Conservation (phyloP, 2,888 invertebrate genomes). For the Pyralis farinalis region DNA sequence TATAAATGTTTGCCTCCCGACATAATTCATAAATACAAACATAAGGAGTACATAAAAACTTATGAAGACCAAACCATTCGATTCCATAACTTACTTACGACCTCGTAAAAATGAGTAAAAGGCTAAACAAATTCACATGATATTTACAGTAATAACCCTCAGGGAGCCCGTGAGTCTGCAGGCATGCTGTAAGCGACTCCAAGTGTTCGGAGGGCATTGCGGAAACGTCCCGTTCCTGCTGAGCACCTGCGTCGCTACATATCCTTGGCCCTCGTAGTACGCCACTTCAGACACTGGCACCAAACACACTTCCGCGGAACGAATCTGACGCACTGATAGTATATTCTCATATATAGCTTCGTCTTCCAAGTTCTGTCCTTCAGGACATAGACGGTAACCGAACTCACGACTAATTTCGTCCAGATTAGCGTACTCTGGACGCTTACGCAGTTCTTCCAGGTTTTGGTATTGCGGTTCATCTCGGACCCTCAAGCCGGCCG, state of each 20-base stretch:
- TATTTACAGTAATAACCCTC: constrained; percentile 66
- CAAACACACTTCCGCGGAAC: constrained; percentile 76
- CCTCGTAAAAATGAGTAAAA: too few species aligned
- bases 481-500: constrained; percentile 60
- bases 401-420: constrained; percentile 77
- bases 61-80: too few species aligned
- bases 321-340: constrained; percentile 71
- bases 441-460: constrained; percentile 67
- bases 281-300: constrained; percentile 77
- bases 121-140: constrained; percentile 9
- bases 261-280: constrained; percentile 73
- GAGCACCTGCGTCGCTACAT: constrained; percentile 72
- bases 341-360: constrained; percentile 78
- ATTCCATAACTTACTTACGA: too few species aligned
- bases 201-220: constrained; percentile 73
- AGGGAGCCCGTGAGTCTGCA: constrained; percentile 63
- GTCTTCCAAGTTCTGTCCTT: constrained; percentile 76
- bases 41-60: too few species aligned
- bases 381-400: constrained; percentile 74
- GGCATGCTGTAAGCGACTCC: constrained; percentile 70
- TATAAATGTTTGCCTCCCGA: too few species aligned
- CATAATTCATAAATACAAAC: too few species aligned
- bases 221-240: constrained; percentile 77
- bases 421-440: constrained; percentile 73
- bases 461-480: constrained; percentile 75